Evolutionary conservation across 2,797 vertebrate genomes (phyloP).

Genomic region (Ctenopoma multispine): DNA sequence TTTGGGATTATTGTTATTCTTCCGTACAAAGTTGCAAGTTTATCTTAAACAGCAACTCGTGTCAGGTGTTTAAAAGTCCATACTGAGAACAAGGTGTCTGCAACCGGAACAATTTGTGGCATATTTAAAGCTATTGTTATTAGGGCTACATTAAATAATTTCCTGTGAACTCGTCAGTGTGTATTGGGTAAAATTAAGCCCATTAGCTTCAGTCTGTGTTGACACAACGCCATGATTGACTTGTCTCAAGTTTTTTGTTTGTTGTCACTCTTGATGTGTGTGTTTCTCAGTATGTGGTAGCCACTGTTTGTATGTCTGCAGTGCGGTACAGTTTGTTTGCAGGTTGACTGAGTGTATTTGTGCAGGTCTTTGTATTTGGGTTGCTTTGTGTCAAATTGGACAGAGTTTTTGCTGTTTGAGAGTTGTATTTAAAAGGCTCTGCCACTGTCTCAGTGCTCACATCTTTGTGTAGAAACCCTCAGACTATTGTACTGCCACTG

Average conservation of each 20-base stretch:
- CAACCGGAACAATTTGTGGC: neutral
- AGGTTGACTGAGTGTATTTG: conserved; percentile 66
- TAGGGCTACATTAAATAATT: conserved; percentile 16
- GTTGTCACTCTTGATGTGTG: conserved; percentile 51
- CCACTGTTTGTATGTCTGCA: conserved; percentile 56
- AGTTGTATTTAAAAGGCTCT: conserved; percentile 51
- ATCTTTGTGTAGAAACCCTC: conserved; percentile 42
- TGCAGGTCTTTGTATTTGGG: conserved; percentile 71
- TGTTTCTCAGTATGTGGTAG: conserved; percentile 62
- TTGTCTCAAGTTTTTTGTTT: conserved; percentile 66
- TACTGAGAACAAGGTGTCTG: neutral
- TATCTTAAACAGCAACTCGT: conserved; percentile 33
- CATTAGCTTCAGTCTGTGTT: conserved; percentile 68
- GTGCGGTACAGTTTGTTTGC: conserved; percentile 58
- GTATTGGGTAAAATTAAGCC: conserved; percentile 64
- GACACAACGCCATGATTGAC: conserved; percentile 53
- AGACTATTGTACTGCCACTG: conserved; percentile 39
- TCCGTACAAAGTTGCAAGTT: conserved; percentile 43
- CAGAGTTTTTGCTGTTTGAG: conserved; percentile 32
- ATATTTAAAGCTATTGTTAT: conserved; percentile 11
- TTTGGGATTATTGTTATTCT: conserved; percentile 49
- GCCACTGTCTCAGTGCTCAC: conserved; percentile 46
- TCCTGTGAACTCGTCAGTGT: conserved; percentile 19
- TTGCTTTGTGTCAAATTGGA: conserved; percentile 40
- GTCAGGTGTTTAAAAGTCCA: conserved; percentile 1